Evolutionary conservation across 2,113 vertebrate genomes (phyloP).

Genomic region (Corythaixoides concolor): DNA sequence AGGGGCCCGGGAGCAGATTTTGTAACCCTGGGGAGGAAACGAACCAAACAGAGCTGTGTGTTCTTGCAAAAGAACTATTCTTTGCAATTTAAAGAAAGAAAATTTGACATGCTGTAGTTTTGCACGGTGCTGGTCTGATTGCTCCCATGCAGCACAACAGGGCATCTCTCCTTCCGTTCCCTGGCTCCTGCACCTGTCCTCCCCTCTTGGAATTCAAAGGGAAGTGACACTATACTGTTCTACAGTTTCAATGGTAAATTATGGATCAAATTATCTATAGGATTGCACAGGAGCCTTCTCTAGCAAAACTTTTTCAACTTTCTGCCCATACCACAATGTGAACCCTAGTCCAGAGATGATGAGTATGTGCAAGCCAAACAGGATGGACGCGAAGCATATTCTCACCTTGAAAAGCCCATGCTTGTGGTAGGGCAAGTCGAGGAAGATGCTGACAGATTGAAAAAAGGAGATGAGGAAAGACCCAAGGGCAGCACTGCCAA

Average conservation of each 20-base stretch:
- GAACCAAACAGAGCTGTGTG: background rate
- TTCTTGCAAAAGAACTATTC: conserved; percentile 4
- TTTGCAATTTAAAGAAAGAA: background rate
- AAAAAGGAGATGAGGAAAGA: background rate
- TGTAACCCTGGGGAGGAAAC: background rate
- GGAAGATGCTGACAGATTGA: background rate
- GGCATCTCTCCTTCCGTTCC: background rate
- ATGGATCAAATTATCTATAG: background rate
- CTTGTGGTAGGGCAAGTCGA: background rate
- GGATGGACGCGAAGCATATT: accelerated
- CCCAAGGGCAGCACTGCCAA: background rate
- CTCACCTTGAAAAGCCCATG: background rate
- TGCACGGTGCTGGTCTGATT: background rate
- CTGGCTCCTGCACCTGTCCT: background rate
- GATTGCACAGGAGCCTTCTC: background rate
- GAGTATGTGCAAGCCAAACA: background rate
- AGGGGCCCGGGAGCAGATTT: background rate
- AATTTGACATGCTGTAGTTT: background rate
- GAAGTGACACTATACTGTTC: background rate
- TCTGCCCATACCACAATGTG: background rate
- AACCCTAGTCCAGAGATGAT: background rate
- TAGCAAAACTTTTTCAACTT: background rate
- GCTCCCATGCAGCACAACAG: background rate
- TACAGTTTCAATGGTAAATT: background rate
- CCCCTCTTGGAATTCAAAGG: background rate